These are phyloP conservation scores for Mythimna impura DNA, from an alignment of 2,888 invertebrate genomes.

Conservation along the genomic window DNA sequence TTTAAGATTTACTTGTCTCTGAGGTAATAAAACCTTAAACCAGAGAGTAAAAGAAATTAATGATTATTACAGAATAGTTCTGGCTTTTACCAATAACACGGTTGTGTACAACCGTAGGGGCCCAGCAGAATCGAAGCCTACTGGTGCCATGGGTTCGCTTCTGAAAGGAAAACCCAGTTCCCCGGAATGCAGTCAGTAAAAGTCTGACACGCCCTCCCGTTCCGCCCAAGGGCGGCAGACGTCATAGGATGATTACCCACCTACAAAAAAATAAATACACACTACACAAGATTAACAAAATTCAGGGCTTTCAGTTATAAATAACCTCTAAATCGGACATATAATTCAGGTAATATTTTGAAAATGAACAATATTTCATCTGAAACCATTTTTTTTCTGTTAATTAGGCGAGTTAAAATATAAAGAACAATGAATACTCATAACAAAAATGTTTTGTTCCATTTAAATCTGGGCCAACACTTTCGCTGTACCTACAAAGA, in stretches of 20 bases:
- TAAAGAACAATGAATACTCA: conserved; percentile 14
- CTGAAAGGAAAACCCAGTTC: too few relatives aligned
- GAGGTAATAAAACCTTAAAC: neutral
- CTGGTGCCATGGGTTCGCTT: too few relatives aligned
- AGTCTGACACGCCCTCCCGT: too few relatives aligned
- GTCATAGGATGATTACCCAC: too few relatives aligned
- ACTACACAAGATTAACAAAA: too few relatives aligned
- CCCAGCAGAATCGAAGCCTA: too few relatives aligned
- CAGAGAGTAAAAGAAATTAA: neutral
- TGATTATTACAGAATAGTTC: neutral
- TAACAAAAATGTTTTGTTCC: conserved; percentile 32
- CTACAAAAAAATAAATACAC: too few relatives aligned
- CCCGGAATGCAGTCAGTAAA: too few relatives aligned
- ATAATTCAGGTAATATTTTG: neutral
- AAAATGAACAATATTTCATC: neutral
- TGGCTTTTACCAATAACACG: neutral
- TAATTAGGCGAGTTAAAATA: neutral
- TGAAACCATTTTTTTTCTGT: neutral
- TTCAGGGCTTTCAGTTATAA: too few relatives aligned
- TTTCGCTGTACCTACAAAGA: conserved; percentile 33
- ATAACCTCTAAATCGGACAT: too few relatives aligned
- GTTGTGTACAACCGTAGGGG: too few relatives aligned
- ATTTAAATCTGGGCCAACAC: conserved; percentile 43
- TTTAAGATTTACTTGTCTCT: neutral
- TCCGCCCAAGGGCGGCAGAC: too few relatives aligned